Percentiles rank a stretch among this genome's conserved stretches.
Conservation (phyloP, 2,888 invertebrate genomes). For the Chalcis sispes region DNA sequence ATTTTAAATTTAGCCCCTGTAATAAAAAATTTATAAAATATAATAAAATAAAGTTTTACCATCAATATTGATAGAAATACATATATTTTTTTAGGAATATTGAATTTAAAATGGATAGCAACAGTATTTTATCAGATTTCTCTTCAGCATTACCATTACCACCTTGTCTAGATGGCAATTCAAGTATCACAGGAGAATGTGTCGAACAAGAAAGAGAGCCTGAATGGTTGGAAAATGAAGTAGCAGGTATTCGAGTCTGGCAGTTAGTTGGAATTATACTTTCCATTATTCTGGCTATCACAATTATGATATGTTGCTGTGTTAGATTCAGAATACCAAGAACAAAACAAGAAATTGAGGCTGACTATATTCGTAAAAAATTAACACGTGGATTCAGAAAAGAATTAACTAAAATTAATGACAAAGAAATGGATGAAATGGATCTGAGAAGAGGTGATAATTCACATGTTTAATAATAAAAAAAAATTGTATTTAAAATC, state of each 20-base stretch:
- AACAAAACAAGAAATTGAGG: constrained; percentile 96
- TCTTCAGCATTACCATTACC: constrained; percentile 48
- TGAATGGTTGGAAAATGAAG: constrained; percentile 85
- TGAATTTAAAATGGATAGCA: constrained; percentile 30
- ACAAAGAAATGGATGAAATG: constrained; percentile 91
- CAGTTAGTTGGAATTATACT: constrained; percentile 77
- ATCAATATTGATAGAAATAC: not conserved
- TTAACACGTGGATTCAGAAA: constrained; percentile 89
- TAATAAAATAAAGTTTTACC: too few species aligned
- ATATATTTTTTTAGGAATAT: not conserved
- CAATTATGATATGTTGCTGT: constrained; percentile 91
- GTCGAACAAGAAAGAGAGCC: constrained; percentile 63
- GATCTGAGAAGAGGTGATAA: constrained; percentile 84
- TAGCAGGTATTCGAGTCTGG: constrained; percentile 87
- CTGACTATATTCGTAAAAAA: constrained; percentile 90
- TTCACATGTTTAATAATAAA: not conserved
- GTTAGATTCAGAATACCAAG: constrained; percentile 93
- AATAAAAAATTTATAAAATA: too few species aligned
- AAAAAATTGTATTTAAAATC: too few species aligned
- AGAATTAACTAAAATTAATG: constrained; percentile 87
- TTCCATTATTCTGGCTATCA: constrained; percentile 67
- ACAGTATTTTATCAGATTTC: constrained; percentile 10
- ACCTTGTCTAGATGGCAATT: constrained; percentile 65
- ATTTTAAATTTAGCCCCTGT: too few species aligned
- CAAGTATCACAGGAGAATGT: constrained; percentile 65